Conservation (phyloP, 2,797 vertebrate species). For the Intellagama lesueurii region DNA sequence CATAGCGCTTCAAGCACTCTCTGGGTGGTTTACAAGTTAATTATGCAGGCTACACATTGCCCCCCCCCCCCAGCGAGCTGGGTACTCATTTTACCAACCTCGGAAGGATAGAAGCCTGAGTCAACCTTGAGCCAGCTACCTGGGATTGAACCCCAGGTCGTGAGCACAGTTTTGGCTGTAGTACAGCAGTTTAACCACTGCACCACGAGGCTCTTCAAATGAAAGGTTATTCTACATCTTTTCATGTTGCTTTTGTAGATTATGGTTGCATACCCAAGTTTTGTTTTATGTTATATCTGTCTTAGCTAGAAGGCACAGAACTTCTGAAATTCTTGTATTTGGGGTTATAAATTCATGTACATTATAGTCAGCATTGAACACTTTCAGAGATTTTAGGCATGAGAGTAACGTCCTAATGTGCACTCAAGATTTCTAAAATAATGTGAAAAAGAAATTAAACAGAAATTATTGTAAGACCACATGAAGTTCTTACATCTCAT, state of each 20-base stretch:
- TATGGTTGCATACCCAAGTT: background rate
- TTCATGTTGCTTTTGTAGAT: conserved; percentile 18
- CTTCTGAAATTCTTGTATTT: background rate
- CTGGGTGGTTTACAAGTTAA: no score
- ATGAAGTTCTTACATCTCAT: background rate
- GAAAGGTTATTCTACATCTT: background rate
- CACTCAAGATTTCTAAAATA: background rate
- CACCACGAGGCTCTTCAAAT: no score
- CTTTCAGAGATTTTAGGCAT: background rate
- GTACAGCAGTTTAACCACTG: no score
- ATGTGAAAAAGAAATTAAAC: background rate
- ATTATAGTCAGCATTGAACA: background rate
- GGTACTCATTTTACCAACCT: no score
- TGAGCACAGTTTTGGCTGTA: no score
- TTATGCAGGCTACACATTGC: no score
- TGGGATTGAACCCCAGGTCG: no score
- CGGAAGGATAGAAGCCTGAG: no score
- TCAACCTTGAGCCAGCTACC: no score
- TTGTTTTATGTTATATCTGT: background rate
- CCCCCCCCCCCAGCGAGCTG: no score
- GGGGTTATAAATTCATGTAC: no score
- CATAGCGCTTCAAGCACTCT: no score
- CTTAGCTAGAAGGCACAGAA: background rate
- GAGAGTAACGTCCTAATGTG: background rate
- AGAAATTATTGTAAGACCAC: background rate